These are phyloP conservation scores for Chascanopsetta lugubris DNA, from an alignment of 2,113 vertebrate genomes.

Conservation along the genomic window DNA sequence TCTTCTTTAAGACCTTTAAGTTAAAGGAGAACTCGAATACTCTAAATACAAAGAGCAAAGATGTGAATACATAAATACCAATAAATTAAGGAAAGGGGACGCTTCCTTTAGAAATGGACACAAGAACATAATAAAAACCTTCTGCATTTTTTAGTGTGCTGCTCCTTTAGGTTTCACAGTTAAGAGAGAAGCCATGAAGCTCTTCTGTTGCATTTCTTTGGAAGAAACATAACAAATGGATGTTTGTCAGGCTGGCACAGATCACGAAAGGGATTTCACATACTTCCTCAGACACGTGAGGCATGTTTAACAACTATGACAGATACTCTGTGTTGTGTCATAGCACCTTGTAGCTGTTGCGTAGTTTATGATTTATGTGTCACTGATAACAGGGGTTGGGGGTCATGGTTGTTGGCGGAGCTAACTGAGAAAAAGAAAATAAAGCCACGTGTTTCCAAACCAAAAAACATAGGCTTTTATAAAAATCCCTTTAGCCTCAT, in stretches of 20 bases:
- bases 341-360: not conserved
- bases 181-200: not conserved
- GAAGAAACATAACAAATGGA: no score
- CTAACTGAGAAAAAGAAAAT: not conserved
- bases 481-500: no score
- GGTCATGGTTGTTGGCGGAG: not conserved
- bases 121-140: not conserved
- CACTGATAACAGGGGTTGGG: constrained; percentile 15
- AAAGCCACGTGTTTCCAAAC: not conserved
- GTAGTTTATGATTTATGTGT: constrained; percentile 17
- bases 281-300: constrained; percentile 1
- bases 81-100: no score
- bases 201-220: not conserved
- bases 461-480: no score
- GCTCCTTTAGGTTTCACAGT: not conserved
- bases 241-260: not conserved
- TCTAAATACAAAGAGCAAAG: not conserved
- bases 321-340: no score
- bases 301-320: not conserved
- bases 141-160: not conserved
- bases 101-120: no score
- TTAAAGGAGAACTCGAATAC: not conserved
- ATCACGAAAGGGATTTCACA: not conserved
- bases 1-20: no score
- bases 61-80: no score